Base-by-base conservation (phyloP, 2,888 invertebrate species). In the Gymnocheta viridis region DNA sequence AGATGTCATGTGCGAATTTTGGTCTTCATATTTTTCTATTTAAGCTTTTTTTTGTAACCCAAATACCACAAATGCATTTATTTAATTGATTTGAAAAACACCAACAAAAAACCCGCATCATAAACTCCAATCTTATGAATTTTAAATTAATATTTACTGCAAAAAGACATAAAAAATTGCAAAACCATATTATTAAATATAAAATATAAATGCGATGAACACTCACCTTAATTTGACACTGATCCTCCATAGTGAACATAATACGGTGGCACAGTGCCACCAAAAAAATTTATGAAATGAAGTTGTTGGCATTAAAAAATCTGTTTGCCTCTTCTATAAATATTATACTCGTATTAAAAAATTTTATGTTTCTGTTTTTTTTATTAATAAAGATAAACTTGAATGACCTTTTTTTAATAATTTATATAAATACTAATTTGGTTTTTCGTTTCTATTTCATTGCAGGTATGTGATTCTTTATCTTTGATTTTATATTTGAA, bases 161-260 rank as follows among this genome's bases (percentile, higher is more conserved):
- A 35, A 58, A 58, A 19, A 7, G 7, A n/a, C 27, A 32, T 9
- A 62, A 54, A 56, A 44, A 56, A 56, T n/a, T 47, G 17, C 67
- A 77, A 27, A 41, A 24, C 12, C 2, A 5, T 41, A 10, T 10
- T 10, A 5, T 49, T 19, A 27, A n/a, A n/a, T n/a, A n/a, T n/a
- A n/a, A n/a, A n/a, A n/a, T n/a, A n/a, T n/a, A n/a, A n/a, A n/a
- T 58, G 54, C 29, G 70, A 38, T 67, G 67, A 77, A 60, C 67
- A 56, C 35, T 82, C 72, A 60, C 62, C 82, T 77, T 72, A 72
- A 67, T 82, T 58, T 77, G 64, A 77, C 66, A 58, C 82, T 72
- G 70, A 77, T 82, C 66, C 64, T 82, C 66, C 64, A 76, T 70
- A 67, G 62, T 69, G 81, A 69, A 47, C 56, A 56, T 56, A 60